Conservation (phyloP, 2,888 invertebrate species). For the Morpho achilles region DNA sequence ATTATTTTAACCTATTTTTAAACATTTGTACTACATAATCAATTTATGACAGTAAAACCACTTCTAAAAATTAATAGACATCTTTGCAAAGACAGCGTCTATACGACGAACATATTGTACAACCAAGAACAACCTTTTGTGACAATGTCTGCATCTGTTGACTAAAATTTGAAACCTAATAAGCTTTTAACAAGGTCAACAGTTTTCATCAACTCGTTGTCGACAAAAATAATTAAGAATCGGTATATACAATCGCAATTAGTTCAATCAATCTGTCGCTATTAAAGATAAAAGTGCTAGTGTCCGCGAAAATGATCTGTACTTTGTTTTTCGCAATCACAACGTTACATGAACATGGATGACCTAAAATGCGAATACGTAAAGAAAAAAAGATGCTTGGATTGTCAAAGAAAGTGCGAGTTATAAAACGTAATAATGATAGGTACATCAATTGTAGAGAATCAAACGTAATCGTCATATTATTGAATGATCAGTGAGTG, state of each 20-base stretch:
- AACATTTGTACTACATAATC: too few species aligned
- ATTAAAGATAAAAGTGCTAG: slow-evolving; percentile 59
- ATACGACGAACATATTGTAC: slow-evolving; percentile 38
- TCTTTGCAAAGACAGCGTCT: slow-evolving; percentile 44
- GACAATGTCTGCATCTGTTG: slow-evolving; percentile 79
- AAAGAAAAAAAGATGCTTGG: slow-evolving; percentile 76
- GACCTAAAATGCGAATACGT: slow-evolving; percentile 80
- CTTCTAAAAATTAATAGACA: slow-evolving; percentile 8
- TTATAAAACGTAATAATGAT: slow-evolving; percentile 65
- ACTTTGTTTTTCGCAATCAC: slow-evolving; percentile 79
- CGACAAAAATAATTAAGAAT: slow-evolving; percentile 72
- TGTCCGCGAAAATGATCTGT: slow-evolving; percentile 75
- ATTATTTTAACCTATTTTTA: too few species aligned
- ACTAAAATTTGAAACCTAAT: slow-evolving; percentile 79
- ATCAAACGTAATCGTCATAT: slow-evolving; percentile 58
- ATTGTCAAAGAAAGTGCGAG: slow-evolving; percentile 67
- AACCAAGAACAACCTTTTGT: slow-evolving; percentile 61
- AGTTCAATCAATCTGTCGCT: slow-evolving; percentile 50
- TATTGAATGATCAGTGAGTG: slow-evolving; percentile 58
- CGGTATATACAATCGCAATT: slow-evolving; percentile 54
- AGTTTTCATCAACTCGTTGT: slow-evolving; percentile 75
- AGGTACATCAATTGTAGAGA: slow-evolving; percentile 53
- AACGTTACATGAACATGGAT: slow-evolving; percentile 80
- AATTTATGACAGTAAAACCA: background rate
- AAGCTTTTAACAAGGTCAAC: slow-evolving; percentile 81